Conservation (phyloP, 2,888 invertebrate genomes). For the Lutraria lutraria region DNA sequence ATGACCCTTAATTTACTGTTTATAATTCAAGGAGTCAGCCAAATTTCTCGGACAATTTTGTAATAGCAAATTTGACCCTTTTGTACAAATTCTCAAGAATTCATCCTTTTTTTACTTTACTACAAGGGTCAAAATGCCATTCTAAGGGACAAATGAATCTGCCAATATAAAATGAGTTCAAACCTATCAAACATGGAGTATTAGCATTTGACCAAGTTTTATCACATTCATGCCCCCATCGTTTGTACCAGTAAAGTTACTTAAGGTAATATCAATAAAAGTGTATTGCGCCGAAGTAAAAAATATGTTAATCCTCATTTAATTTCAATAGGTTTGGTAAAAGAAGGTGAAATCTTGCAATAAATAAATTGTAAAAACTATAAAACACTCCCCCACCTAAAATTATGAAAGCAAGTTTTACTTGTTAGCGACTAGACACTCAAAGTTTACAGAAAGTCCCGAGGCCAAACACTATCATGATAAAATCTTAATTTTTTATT, state of each 20-base stretch:
- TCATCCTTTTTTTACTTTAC: too few species aligned
- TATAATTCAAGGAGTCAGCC: too few species aligned
- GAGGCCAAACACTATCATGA: not conserved
- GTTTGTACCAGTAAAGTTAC: not conserved
- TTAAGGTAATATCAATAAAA: too few species aligned
- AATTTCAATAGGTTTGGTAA: not conserved
- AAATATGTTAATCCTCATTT: slow-evolving; percentile 1
- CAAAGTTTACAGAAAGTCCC: not conserved
- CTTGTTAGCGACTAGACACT: not conserved
- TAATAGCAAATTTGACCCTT: too few species aligned
- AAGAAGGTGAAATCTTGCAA: not conserved
- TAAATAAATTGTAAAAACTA: not conserved
- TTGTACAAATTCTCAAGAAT: too few species aligned
- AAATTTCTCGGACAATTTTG: too few species aligned
- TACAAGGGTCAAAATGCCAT: too few species aligned
- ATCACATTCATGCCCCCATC: not conserved
- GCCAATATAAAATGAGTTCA: too few species aligned
- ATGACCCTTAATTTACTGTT: too few species aligned
- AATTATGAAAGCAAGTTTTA: not conserved
- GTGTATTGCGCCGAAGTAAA: not conserved
- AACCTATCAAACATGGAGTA: too few species aligned
- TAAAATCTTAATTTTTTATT: not conserved
- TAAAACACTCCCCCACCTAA: not conserved
- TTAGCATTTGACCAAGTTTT: not conserved
- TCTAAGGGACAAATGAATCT: too few species aligned